Evolutionary conservation across 1,140 invertebrate species (phyloP), one percentile per base, ranked within the genome.

Genomic region (Trachymyrmex septentrionalis): DNA sequence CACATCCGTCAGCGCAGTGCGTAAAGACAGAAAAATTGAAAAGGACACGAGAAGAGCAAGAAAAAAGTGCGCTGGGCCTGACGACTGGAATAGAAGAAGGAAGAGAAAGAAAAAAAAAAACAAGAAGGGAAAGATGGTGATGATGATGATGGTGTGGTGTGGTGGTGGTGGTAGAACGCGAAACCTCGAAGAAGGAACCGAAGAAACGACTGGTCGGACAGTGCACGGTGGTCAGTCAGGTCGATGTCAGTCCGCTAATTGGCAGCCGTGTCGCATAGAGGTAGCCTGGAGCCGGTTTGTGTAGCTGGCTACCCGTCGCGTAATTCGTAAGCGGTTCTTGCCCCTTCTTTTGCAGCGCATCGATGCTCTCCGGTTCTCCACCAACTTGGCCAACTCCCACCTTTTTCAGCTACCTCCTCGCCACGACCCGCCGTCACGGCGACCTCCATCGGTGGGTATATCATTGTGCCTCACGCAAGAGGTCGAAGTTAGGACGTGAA

Each of bases 181-280:
- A 85, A 55, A 38, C 50, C 48, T 75, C 86, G 64, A 86, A 85
- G 44, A 90, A 30, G 44, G 66, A 71, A 69, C 64, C 63, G 61
- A 78, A 80, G 88, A 87, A 87, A 69, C 87, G 90, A 91, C 67
- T 81, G 87, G 91, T 88, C 89, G 85, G 85, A 86, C 90, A 85
- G 89, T 91, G 86, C 85, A 91, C 89, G 93, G 94, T 94, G 93
- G 94, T 94, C 94, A 94, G 93, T 93, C 93, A 94, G 93, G 86
- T 93, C 93, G 93, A 94, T 95, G 94, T 95, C 94, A 94, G 93
- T 78, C 90, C 91, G 91, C 94, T 95, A 95, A 95, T 95, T 95
- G 94, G 94, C 94, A 95, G 92, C 93, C 94, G 92, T 95, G 94
- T 95, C 94, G 92, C 93, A 93, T 93, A 93, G 92, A 93, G 90